These are phyloP conservation scores for Phthorimaea operculella DNA, from an alignment of 1,140 invertebrate species.

Conservation along the genomic window DNA sequence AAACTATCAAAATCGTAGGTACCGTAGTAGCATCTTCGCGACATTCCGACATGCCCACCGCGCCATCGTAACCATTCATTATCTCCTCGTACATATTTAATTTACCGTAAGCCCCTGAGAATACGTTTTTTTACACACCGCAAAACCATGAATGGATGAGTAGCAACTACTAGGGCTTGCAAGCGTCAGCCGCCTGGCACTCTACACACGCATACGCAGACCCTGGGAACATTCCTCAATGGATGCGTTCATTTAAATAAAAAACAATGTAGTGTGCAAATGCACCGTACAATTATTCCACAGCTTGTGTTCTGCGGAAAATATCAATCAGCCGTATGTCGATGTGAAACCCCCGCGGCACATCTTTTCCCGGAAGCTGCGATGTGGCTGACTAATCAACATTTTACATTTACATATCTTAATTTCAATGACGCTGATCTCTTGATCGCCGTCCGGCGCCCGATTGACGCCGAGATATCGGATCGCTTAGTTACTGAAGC, in stretches of 20 bases:
- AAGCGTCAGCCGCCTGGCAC: slow-evolving; percentile 14
- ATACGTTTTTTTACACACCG: slow-evolving; percentile 1
- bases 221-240: slow-evolving; percentile 3
- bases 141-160: slow-evolving; percentile 8
- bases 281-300: neutral
- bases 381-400: no score
- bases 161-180: slow-evolving; percentile 20
- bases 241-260: neutral
- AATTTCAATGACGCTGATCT: no score
- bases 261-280: neutral
- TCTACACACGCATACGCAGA: neutral
- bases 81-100: neutral
- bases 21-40: no score
- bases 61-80: neutral
- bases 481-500: slow-evolving; percentile 30
- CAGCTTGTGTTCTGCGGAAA: neutral
- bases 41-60: no score
- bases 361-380: no score
- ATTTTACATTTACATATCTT: no score
- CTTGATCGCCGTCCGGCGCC: neutral
- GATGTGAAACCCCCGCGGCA: no score
- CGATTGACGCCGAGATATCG: neutral
- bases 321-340: neutral
- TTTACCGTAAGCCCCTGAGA: neutral
- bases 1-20: no score